Percentiles rank a stretch among this genome's conserved stretches.
phyloP scores from a whole-genome alignment of 2,113 vertebrate species.

The Salvelinus sp. region DNA sequence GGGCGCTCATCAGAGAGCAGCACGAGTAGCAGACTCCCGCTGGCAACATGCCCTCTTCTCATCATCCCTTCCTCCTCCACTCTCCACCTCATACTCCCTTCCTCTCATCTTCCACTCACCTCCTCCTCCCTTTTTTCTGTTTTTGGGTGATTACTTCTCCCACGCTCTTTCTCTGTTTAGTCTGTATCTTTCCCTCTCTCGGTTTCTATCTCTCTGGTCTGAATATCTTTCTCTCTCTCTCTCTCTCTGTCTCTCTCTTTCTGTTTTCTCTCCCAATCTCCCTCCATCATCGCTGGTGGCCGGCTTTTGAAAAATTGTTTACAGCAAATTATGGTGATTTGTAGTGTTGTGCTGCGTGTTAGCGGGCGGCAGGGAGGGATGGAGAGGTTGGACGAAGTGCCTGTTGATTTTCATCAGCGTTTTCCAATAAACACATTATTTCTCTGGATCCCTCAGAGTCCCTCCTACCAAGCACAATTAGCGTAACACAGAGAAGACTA shows the following conservation, averaged over 20 bases:
- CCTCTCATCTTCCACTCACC: background rate
- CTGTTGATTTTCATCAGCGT: slow-evolving; percentile 12
- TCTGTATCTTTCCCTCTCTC: too few relatives aligned
- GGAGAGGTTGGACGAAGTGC: background rate
- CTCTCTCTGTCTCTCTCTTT: background rate
- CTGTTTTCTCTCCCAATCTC: background rate
- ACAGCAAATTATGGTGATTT: slow-evolving; percentile 26
- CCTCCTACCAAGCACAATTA: background rate
- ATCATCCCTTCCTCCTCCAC: background rate
- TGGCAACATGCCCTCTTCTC: background rate
- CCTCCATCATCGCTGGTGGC: background rate
- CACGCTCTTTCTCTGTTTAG: too few relatives aligned
- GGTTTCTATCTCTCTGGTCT: too few relatives aligned
- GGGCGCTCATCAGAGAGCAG: background rate
- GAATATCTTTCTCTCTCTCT: too few relatives aligned
- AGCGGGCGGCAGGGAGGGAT: background rate
- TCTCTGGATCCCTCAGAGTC: background rate
- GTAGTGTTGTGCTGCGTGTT: slow-evolving; percentile 9
- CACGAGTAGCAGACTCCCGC: background rate
- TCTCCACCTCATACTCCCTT: background rate
- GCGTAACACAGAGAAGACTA: background rate
- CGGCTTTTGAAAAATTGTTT: slow-evolving; percentile 12
- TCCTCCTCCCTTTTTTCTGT: background rate
- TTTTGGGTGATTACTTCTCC: background rate
- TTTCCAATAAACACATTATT: background rate